Evolutionary conservation across 2,888 invertebrate species (phyloP), one percentile per base, ranked within the genome.

Genomic region (Parascotia fuliginaria): DNA sequence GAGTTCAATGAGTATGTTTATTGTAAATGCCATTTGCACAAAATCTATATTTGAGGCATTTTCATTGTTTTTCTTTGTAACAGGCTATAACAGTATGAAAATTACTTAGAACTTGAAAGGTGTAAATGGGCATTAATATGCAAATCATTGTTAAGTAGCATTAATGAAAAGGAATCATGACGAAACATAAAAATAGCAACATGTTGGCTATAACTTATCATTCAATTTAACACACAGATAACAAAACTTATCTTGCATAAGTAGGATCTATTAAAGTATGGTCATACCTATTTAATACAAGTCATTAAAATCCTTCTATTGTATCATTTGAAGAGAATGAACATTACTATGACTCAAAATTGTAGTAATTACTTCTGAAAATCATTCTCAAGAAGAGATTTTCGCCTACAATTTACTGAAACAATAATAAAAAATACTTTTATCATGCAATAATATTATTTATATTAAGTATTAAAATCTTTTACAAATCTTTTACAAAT

Each of bases 211-310:
- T 47, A 33, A 46, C 51, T 47, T 65, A 61, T 61, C 62, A 47
- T 54, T 43, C 51, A 61, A 63, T 65, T 61, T 49, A 44, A 49
- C 52, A 65, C 45, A 65, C 48, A 54, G 63, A 64, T 64, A 64
- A 65, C 34, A 38, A 33, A 14, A 49, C 33, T 48, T 54, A 61
- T 64, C 51, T 54, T 36, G 39, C 19, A 19, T 14, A 31, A 48
- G 12, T 33, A 7, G 32, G 31, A 14, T 11, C 32, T 39, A 38
- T 13, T 39, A 38, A 1, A 32, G 13, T 24, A 9, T 6, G 7
- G 6, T 24, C 3, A 7, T 6, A 9, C n/a, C 15, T 32, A 14
- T 7, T n/a, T n/a, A n/a, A n/a, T n/a, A n/a, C n/a, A n/a, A n/a
- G n/a, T n/a, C n/a, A n/a, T n/a, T n/a, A n/a, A n/a, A n/a, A n/a